A percentile compares a stretch with the other conserved stretches of the same genome.
Evolutionary conservation across 2,888 invertebrate genomes (phyloP).

Genomic region (Sinelater perroti): DNA sequence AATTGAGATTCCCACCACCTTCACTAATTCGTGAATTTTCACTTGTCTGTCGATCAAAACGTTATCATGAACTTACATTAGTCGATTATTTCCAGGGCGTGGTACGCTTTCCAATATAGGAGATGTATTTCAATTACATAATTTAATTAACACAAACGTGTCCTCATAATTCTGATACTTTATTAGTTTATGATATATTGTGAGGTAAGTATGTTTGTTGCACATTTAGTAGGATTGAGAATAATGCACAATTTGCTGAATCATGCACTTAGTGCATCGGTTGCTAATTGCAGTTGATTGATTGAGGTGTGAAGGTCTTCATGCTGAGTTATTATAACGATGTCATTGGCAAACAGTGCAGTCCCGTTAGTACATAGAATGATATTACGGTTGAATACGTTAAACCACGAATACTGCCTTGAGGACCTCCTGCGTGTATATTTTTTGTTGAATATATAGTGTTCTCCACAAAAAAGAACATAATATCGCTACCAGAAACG

Average conservation of each 20-base stretch:
- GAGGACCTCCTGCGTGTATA: not conserved
- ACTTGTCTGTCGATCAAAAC: too few species aligned
- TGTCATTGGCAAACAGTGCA: not conserved
- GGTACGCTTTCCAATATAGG: too few species aligned
- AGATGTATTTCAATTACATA: too few species aligned
- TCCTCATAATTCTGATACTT: too few species aligned
- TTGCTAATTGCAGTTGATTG: slow-evolving; percentile 1
- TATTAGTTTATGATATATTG: too few species aligned
- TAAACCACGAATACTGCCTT: not conserved
- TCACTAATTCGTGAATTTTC: too few species aligned
- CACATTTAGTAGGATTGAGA: not conserved
- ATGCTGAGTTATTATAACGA: not conserved
- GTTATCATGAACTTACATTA: too few species aligned
- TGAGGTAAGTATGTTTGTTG: too few species aligned
- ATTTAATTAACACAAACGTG: too few species aligned
- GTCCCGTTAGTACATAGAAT: not conserved
- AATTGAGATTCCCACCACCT: too few species aligned
- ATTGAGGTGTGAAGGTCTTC: slow-evolving; percentile 1
- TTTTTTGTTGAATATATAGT: not conserved
- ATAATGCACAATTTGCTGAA: not conserved
- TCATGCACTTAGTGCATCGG: not conserved
- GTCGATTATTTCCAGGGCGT: too few species aligned
- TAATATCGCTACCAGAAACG: not conserved
- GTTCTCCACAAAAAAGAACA: not conserved
- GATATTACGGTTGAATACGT: not conserved